phyloP scores from a whole-genome alignment of 2,797 vertebrate genomes.

The Centropyge bicolor region DNA sequence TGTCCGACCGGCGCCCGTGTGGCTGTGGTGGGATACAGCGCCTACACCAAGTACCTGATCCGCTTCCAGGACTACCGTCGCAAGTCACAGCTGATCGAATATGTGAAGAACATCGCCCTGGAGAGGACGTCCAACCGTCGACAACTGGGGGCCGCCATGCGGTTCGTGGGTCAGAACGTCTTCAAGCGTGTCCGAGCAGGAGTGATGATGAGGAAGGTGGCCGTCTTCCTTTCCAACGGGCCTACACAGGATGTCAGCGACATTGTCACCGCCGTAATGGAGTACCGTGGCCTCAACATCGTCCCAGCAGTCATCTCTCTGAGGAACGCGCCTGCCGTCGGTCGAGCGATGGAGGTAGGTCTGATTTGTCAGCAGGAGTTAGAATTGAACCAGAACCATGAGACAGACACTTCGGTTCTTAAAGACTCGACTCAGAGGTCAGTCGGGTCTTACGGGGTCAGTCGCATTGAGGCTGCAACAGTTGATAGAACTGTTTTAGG shows the following conservation, averaged over 20 bases:
- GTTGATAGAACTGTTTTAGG: too few relatives aligned
- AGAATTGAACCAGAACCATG: not conserved
- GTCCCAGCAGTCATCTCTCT: constrained; percentile 85
- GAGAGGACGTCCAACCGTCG: constrained; percentile 80
- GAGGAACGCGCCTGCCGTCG: constrained; percentile 74
- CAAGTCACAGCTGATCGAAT: constrained; percentile 80
- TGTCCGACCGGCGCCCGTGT: constrained; percentile 89
- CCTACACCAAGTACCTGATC: constrained; percentile 84
- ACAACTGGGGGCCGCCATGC: constrained; percentile 88
- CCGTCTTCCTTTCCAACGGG: constrained; percentile 86
- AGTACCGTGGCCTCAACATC: constrained; percentile 86
- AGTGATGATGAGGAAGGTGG: constrained; percentile 87
- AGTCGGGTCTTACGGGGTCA: too few relatives aligned
- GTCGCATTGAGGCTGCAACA: too few relatives aligned
- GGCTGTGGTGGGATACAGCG: constrained; percentile 86
- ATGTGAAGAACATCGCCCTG: constrained; percentile 80
- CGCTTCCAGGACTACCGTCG: constrained; percentile 88
- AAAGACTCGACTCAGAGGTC: not conserved
- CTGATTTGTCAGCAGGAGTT: not conserved
- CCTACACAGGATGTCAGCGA: constrained; percentile 60
- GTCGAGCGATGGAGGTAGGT: constrained; percentile 82
- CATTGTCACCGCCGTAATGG: constrained; percentile 85
- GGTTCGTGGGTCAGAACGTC: constrained; percentile 88
- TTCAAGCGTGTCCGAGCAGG: constrained; percentile 89
- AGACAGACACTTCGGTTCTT: not conserved